Conservation (phyloP, 92 coral and sea anemone genomes). For the Phenganax marumi region DNA sequence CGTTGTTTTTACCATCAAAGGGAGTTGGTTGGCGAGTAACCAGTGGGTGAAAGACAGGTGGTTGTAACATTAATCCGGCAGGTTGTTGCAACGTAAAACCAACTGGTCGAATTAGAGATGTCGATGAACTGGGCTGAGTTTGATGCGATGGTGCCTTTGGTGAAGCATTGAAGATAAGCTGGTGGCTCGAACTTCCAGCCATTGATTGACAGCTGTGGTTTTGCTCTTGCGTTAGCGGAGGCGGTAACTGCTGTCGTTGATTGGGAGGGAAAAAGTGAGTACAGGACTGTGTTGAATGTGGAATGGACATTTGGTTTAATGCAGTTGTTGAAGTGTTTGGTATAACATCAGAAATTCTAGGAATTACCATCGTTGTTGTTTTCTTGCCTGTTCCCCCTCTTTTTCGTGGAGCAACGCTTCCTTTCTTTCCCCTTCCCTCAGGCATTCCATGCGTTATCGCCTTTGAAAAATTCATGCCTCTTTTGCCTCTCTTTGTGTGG, state of each 20-base stretch:
- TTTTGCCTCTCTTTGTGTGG: slow-evolving; percentile 31
- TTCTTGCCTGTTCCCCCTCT: not conserved
- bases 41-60: too few species aligned
- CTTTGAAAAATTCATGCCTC: slow-evolving; percentile 37
- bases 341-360: not conserved
- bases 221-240: too few species aligned
- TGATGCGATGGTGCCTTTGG: too few species aligned
- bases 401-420: not conserved
- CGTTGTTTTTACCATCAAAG: not conserved
- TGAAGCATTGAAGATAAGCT: too few species aligned
- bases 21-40: not conserved
- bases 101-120: too few species aligned
- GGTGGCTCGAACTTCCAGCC: too few species aligned
- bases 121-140: too few species aligned
- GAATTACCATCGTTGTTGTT: not conserved
- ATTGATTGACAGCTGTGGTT: too few species aligned
- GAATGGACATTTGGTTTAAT: not conserved
- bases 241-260: too few species aligned
- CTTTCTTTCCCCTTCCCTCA: slow-evolving; percentile 37
- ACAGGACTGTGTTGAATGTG: not conserved
- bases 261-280: not conserved
- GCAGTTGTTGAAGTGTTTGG: not conserved
- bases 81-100: too few species aligned
- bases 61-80: too few species aligned
- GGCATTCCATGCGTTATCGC: slow-evolving; percentile 49